Evolutionary conservation across 2,888 invertebrate genomes (phyloP).

Genomic region (Apomyelois bistriatella): DNA sequence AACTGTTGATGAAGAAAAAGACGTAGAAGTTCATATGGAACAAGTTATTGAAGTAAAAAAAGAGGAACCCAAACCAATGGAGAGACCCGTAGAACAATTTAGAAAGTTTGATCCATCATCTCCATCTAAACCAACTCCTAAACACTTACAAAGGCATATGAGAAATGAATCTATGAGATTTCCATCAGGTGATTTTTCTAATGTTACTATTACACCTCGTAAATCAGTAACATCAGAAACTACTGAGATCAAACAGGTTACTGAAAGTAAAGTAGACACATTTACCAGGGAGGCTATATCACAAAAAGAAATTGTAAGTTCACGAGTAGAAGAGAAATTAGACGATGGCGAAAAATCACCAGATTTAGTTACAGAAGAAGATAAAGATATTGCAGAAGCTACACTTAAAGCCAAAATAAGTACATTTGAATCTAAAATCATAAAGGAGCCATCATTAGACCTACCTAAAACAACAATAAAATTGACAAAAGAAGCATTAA

Average conservation of each 20-base stretch:
- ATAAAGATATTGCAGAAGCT: constrained; percentile 73
- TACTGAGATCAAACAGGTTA: constrained; percentile 47
- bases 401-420: constrained; percentile 67
- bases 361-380: constrained; percentile 61
- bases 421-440: constrained; percentile 72
- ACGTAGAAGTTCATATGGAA: constrained; percentile 40
- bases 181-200: constrained; percentile 76
- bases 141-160: constrained; percentile 75
- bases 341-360: constrained; percentile 70
- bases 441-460: constrained; percentile 62
- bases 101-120: constrained; percentile 70
- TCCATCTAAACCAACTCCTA: constrained; percentile 72
- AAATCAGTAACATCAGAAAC: constrained; percentile 72
- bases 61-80: constrained; percentile 54
- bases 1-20: constrained; percentile 50
- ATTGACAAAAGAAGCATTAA: constrained; percentile 74
- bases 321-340: constrained; percentile 78
- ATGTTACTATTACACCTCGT: constrained; percentile 69
- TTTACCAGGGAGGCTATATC: constrained; percentile 61
- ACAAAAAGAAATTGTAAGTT: constrained; percentile 67
- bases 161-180: constrained; percentile 78
- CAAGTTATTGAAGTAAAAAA: constrained; percentile 40
- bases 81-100: constrained; percentile 61
- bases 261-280: constrained; percentile 49
- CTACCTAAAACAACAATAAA: constrained; percentile 63